Evolutionary conservation across 2,888 invertebrate species (phyloP), one percentile per base, ranked within the genome.

Genomic region (Drosophila tripunctata): DNA sequence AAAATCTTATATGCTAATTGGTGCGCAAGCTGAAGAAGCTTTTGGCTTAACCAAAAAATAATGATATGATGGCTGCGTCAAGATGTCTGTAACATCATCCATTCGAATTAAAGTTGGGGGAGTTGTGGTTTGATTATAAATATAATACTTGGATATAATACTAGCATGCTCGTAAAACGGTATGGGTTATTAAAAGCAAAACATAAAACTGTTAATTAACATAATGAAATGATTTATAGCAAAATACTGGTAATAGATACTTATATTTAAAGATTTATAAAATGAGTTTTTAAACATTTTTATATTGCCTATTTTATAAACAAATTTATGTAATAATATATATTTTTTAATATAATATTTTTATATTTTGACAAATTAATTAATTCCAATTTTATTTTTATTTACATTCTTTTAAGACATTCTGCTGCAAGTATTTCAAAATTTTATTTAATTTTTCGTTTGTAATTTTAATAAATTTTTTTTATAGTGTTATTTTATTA

Each of bases 1-100:
- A 62, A 67, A 64, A 64, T 40, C 57, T 71, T 71, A 61, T 87
- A 87, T 82, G 81, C 85, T 82, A 82, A 82, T 82, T 81, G 81
- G 77, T 69, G 57, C 64, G 48, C 54, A 57, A 52, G 47, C 50
- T 22, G 22, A 30, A 38, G 41, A 24, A 10, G 21, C 30, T 64
- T 17, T n/a, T 10, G 51, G 43, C 19, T 35, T 8, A n/a, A 35
- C n/a, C n/a, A 70, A 21, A 27, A 44, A 27, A 48, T 30, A 35
- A 54, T 47, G 36, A 38, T 54, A 22, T 73, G 56, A 45, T 36
- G 30, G 30, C 40, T 33, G 55, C 40, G 10, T 35, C 10, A 5
- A 47, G 33, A 30, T 56, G 15, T 10, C 30, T 3, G 52, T 14
- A 31, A 12, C 41, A 17, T 38, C 21, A 15, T 35, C 27, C 12